A percentile compares a stretch with the other conserved stretches of the same genome.
Conservation (phyloP, 2,797 vertebrate species). For the Anguilla megastoma region DNA sequence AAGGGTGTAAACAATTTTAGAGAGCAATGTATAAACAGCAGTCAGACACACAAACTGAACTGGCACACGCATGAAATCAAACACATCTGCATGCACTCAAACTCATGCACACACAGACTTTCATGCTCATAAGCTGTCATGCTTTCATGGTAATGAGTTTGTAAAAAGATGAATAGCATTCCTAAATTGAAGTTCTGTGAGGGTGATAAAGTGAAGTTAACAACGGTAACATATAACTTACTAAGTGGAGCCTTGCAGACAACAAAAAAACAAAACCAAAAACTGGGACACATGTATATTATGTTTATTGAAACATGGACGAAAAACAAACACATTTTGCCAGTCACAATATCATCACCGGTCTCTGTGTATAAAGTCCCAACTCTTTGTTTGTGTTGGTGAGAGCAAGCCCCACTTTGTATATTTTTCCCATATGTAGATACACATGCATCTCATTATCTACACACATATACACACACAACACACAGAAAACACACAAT, state of each 20-base stretch:
- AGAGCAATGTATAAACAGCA: no score
- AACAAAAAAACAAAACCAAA: background rate
- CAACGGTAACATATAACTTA: no score
- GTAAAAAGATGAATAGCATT: background rate
- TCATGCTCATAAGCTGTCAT: no score
- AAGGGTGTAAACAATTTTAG: no score
- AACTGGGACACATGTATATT: background rate
- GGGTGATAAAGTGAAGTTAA: background rate
- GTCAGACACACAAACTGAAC: background rate
- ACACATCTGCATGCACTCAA: background rate
- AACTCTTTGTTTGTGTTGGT: background rate
- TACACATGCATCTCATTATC: background rate
- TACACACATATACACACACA: background rate
- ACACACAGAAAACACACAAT: background rate
- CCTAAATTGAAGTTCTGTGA: background rate
- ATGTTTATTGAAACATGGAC: background rate
- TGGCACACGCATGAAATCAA: background rate
- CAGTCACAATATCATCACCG: background rate
- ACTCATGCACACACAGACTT: background rate
- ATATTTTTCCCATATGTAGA: background rate
- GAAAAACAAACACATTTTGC: background rate
- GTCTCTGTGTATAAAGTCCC: background rate
- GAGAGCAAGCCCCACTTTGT: background rate
- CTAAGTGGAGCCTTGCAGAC: background rate
- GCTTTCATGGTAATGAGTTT: background rate